Percentiles rank a stretch among this genome's conserved stretches.
These are phyloP conservation scores for Microplitis demolitor DNA, from an alignment of 1,140 invertebrate genomes.

Conservation along the genomic window DNA sequence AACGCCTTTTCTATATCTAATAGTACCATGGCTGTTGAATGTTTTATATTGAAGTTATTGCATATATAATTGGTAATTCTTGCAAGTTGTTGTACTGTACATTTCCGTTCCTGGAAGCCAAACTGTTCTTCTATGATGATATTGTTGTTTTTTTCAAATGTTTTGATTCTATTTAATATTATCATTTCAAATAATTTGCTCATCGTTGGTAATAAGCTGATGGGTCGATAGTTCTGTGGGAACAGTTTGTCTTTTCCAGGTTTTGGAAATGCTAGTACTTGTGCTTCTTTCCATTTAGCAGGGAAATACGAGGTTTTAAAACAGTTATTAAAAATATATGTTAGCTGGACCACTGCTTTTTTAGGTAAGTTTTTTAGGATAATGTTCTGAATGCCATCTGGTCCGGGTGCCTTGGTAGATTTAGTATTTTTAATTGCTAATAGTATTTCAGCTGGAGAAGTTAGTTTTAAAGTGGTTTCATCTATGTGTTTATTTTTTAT, in stretches of 20 bases:
- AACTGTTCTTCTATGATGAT: conserved; percentile 36
- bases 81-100: conserved; percentile 41
- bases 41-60: conserved; percentile 31
- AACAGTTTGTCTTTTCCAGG: background rate
- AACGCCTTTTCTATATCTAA: conserved; percentile 48
- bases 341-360: too few relatives aligned
- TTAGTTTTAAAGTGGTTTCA: too few relatives aligned
- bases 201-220: background rate
- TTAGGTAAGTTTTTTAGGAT: too few relatives aligned
- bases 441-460: too few relatives aligned
- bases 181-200: conserved; percentile 15
- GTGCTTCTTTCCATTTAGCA: conserved; percentile 13
- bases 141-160: background rate
- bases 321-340: too few relatives aligned
- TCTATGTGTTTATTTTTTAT: too few relatives aligned
- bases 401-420: too few relatives aligned
- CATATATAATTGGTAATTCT: conserved; percentile 38
- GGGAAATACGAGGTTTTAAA: conserved; percentile 38
- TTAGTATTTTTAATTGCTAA: too few relatives aligned
- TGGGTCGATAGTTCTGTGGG: conserved; percentile 6
- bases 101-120: conserved; percentile 40
- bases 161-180: conserved; percentile 5
- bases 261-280: background rate
- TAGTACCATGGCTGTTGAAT: conserved; percentile 32
- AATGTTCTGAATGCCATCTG: too few relatives aligned